Base-by-base conservation (phyloP, 2,888 invertebrate genomes). In the Polyploca ridens region DNA sequence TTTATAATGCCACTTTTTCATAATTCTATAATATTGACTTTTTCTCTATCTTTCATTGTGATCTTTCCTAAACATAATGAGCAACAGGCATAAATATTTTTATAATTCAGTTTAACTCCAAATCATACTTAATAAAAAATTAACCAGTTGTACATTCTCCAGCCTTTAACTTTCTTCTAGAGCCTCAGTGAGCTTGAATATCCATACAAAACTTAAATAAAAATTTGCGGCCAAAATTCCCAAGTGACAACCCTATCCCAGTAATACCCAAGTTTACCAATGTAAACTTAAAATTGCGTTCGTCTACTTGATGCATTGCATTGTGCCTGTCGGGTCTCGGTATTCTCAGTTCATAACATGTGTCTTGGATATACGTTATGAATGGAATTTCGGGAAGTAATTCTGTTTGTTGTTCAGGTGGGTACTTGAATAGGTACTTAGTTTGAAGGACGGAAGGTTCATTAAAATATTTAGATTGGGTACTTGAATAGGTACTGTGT, bases 231-330 rank as follows among this genome's bases (percentile, higher is more conserved):
- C 10, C 44, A 0, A 46, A 46, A 46, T 5, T 44, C 10, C 14
- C 7, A 14, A 14, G 49, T 49, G 54, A 16, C 54, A 54, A 54
- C 54, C 54, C 54, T 54, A 54, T 7, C 19, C 19, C 35, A 33
- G 69, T 58, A 64, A 66, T 69, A 67, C 35, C 63, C 64, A 69
- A 71, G 67, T 71, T 71, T 65, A 14, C 62, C 69, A 66, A 69
- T 69, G 68, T 64, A 68, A 71, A 71, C 69, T 71, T 65, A 64
- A 62, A 65, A 71, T 71, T 68, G 69, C 64, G 54, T 54, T 54
- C 10, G 54, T 54, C 54, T 44, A 41, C 67, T 64, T 66, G 61
- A 33, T 44, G 61, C 41, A 61, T 16, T 41, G 61, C 61, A 49
- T 16, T 19, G 54, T 19, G 16, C 19, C 54, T 8, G 54, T 16